Base-by-base conservation (phyloP, 2,113 vertebrate genomes). In the Ciconia boyciana region DNA sequence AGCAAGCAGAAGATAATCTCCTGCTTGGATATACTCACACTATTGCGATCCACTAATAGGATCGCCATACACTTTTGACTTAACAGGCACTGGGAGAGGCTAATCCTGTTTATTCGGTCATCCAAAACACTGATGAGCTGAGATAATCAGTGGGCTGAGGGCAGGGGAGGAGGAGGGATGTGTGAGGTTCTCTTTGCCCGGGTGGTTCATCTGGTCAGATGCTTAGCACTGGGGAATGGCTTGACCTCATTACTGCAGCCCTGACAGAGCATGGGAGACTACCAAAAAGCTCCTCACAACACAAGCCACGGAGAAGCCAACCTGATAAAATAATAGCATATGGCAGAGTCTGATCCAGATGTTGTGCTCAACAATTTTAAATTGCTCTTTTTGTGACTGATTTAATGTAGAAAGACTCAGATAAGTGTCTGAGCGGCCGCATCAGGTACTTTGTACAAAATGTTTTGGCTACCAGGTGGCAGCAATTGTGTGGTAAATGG, bases 91-190 rank as follows among this genome's bases (percentile, higher is more conserved):
- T 25, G 77, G 93, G 81, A 96, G 77, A 93, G 87, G 93, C 87
- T 98, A 98, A 98, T 97, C 97, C 95, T 97, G 94, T 98, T 98
- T 97, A 95, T 94, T 97, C 21, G 41, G 83, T 77, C 87, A 88
- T 66, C 95, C 91, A 85, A 89, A 96, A 51, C 93, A 87, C 78
- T 48, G 94, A 89, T 97, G 92, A 96, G 57, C 80, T 94, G 83
- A 96, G 94, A 97, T 96, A 96, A 95, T 94, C 83, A 58, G 84
- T 36, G 81, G 22, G 68, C 88, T 5, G 57, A 31, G 72, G 79
- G 80, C 78, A 77, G 43, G 21, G 65, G 18, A 83, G 78, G 81
- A 72, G 90, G 36, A 79, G 94, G 72, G 66, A 28, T 4, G 28
- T 22, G 20, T 16, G 72, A 51, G 78, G 36, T 86, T 95, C 32